Evolutionary conservation across 2,888 invertebrate genomes (phyloP).

Genomic region (Cephalotes varians): DNA sequence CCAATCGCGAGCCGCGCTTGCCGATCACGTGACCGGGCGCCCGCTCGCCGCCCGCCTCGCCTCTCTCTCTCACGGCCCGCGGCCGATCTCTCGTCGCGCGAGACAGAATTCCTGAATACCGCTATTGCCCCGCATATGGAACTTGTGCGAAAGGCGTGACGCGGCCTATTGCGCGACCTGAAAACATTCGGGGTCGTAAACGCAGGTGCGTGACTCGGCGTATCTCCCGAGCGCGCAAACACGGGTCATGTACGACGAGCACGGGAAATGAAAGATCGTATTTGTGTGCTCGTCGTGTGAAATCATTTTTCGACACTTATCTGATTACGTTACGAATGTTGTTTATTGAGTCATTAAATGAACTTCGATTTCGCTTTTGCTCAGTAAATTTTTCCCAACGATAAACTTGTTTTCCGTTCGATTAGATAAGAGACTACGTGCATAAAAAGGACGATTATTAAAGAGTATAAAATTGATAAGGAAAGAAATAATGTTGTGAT

Average conservation of each 20-base stretch:
- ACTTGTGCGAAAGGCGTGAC: slow-evolving; percentile 42
- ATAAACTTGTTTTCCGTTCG: background rate
- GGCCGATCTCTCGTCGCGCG: slow-evolving; percentile 30
- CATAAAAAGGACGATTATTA: background rate
- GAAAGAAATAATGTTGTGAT: background rate
- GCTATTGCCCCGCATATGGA: slow-evolving; percentile 24
- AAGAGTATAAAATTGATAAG: background rate
- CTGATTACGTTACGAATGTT: background rate
- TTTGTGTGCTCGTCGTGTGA: background rate
- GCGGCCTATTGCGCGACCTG: slow-evolving; percentile 32
- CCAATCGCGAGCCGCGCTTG: slow-evolving; percentile 70
- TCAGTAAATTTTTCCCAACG: background rate
- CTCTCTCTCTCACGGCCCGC: no score
- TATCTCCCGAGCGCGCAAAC: background rate
- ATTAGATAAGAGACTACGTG: background rate
- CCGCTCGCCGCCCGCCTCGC: slow-evolving; percentile 60
- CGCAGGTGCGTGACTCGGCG: slow-evolving; percentile 20
- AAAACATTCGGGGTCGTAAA: slow-evolving; percentile 57
- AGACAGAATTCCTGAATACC: slow-evolving; percentile 66
- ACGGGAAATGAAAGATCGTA: background rate
- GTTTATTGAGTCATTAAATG: background rate
- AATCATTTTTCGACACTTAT: background rate
- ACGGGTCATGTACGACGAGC: background rate
- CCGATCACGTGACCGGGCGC: slow-evolving; percentile 74
- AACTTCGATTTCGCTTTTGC: background rate